Evolutionary conservation across 2,113 vertebrate species (phyloP).

Genomic region (Lichenostomus cassidix): DNA sequence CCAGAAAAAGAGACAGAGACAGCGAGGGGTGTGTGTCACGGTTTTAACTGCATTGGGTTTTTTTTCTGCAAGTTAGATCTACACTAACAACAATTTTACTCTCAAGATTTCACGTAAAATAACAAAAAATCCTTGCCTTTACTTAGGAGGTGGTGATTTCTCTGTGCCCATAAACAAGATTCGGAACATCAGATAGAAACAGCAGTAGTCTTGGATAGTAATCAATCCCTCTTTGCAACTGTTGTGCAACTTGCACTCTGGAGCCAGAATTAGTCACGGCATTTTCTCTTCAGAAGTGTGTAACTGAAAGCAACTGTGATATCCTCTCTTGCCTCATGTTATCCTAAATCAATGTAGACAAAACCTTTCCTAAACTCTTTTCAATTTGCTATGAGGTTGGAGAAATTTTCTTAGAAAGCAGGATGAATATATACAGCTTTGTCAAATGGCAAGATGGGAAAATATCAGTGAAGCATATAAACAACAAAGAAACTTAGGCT

Average conservation of each 20-base stretch:
- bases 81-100: neutral
- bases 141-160: neutral
- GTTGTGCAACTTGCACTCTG: neutral
- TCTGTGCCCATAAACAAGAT: neutral
- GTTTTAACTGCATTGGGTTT: neutral
- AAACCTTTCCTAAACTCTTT: neutral
- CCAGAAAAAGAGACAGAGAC: neutral
- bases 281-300: neutral
- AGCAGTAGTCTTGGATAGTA: neutral
- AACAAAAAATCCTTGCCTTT: neutral
- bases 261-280: fast-evolving
- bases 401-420: neutral
- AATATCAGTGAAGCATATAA: neutral
- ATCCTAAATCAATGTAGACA: neutral
- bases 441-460: neutral
- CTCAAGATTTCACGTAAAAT: neutral
- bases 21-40: neutral
- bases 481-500: neutral
- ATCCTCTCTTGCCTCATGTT: neutral
- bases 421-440: neutral
- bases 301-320: neutral
- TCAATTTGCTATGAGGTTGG: neutral
- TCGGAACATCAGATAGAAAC: neutral
- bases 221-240: neutral
- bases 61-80: neutral